Evolutionary conservation across 53 echinoderm and acorn worm species (phyloP).

Genomic region (Actinopyga echinites): DNA sequence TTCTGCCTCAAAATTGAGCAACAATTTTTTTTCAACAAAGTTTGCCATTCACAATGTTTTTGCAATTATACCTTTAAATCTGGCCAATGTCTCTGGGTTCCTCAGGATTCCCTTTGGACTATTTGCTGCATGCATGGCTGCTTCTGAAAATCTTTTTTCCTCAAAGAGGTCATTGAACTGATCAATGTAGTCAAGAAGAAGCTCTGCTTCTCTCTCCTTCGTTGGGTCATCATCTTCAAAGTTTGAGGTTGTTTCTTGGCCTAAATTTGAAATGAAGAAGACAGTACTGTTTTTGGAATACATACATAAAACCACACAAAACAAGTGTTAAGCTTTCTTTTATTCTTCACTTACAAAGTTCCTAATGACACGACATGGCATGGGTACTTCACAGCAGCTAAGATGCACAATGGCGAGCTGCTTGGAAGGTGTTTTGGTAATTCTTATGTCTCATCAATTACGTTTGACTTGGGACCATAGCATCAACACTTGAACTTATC

Average conservation of each 20-base stretch:
- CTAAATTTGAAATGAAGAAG: slow-evolving; percentile 27
- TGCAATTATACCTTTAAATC: slow-evolving; percentile 76
- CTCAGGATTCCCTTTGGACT: slow-evolving; percentile 94
- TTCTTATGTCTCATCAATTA: too few species aligned
- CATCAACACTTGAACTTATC: too few species aligned
- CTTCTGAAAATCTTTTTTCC: slow-evolving; percentile 69
- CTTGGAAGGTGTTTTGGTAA: too few species aligned
- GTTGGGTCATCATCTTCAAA: slow-evolving; percentile 99
- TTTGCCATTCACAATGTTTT: too few species aligned
- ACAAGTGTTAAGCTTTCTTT: too few species aligned
- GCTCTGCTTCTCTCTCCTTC: slow-evolving; percentile 93
- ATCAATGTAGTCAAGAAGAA: slow-evolving; percentile 87
- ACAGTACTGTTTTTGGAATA: background rate
- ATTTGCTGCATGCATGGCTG: slow-evolving; percentile 98
- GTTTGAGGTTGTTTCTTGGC: slow-evolving; percentile 76
- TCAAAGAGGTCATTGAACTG: slow-evolving; percentile 96
- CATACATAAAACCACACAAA: background rate
- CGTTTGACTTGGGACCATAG: too few species aligned
- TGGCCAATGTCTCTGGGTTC: slow-evolving; percentile 85
- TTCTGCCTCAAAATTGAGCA: too few species aligned
- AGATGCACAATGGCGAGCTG: too few species aligned
- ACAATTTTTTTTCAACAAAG: too few species aligned
- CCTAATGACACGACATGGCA: too few species aligned
- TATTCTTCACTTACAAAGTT: too few species aligned
- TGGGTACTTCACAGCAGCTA: too few species aligned